Evolutionary conservation across 2,797 vertebrate genomes (phyloP).

Genomic region (Scomberomorus guttatus): DNA sequence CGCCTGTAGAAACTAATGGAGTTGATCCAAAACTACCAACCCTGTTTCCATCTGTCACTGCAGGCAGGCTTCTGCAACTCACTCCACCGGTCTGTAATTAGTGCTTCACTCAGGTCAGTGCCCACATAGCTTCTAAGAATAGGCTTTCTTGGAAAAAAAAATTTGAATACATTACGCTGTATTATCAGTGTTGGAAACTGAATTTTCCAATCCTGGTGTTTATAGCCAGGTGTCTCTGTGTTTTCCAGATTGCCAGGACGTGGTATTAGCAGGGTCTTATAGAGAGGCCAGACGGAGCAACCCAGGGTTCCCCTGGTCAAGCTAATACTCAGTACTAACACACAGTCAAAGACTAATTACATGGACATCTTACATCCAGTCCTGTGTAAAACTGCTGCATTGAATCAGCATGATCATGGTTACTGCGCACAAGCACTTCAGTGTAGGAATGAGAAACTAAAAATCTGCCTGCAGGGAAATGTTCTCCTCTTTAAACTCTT

Average conservation of each 20-base stretch:
- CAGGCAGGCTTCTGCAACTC: conserved; percentile 49
- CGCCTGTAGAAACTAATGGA: conserved; percentile 52
- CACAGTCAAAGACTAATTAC: conserved; percentile 60
- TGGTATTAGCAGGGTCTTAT: conserved; percentile 73
- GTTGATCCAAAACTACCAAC: conserved; percentile 56
- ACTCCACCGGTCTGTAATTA: conserved; percentile 40
- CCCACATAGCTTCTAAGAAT: conserved; percentile 39
- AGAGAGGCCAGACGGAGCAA: conserved; percentile 69
- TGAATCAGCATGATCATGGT: conserved; percentile 20
- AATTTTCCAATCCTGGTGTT: conserved; percentile 1
- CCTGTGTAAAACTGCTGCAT: conserved; percentile 34
- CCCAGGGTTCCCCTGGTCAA: conserved; percentile 64
- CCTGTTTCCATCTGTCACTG: conserved; percentile 72
- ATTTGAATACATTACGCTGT: conserved; percentile 10
- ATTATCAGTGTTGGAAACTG: not conserved
- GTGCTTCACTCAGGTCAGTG: conserved; percentile 37
- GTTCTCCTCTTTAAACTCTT: conserved; percentile 20
- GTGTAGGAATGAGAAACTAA: not conserved
- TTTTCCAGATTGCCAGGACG: conserved; percentile 47
- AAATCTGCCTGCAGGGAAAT: conserved; percentile 7
- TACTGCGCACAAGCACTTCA: not conserved
- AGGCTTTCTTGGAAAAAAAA: not conserved
- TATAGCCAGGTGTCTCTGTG: conserved; percentile 33
- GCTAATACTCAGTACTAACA: conserved; percentile 62
- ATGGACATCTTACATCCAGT: conserved; percentile 29